phyloP scores from a whole-genome alignment of 2,113 vertebrate species.

The Crocuta crocuta region DNA sequence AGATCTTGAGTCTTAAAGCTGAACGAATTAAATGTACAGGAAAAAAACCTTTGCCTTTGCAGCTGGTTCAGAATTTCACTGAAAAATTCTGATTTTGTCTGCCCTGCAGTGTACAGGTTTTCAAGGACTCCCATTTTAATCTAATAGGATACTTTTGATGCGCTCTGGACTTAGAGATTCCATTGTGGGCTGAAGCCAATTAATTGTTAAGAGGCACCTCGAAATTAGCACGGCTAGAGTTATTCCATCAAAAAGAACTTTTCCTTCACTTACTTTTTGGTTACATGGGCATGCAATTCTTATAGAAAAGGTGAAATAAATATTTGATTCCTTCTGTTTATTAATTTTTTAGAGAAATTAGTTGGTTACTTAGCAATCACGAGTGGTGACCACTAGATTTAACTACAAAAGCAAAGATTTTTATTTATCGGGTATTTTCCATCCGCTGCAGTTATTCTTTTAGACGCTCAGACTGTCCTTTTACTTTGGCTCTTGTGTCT shows the following conservation, averaged over 20 bases:
- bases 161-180: background rate
- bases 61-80: background rate
- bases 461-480: background rate
- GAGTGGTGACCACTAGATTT: background rate
- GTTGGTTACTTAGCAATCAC: background rate
- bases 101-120: background rate
- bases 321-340: slow-evolving; percentile 16
- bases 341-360: background rate
- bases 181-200: background rate
- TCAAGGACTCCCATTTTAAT: background rate
- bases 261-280: background rate
- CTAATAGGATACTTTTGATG: background rate
- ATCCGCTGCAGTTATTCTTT: background rate
- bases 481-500: background rate
- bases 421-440: background rate
- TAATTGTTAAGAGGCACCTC: background rate
- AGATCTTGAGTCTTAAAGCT: background rate
- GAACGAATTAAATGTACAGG: background rate
- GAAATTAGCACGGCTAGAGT: background rate
- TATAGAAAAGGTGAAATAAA: background rate
- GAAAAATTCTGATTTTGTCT: background rate
- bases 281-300: background rate
- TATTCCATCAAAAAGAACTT: background rate
- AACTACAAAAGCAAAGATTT: background rate
- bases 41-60: background rate